phyloP scores from a whole-genome alignment of 2,113 vertebrate genomes.

The Anas platyrhynchos region DNA sequence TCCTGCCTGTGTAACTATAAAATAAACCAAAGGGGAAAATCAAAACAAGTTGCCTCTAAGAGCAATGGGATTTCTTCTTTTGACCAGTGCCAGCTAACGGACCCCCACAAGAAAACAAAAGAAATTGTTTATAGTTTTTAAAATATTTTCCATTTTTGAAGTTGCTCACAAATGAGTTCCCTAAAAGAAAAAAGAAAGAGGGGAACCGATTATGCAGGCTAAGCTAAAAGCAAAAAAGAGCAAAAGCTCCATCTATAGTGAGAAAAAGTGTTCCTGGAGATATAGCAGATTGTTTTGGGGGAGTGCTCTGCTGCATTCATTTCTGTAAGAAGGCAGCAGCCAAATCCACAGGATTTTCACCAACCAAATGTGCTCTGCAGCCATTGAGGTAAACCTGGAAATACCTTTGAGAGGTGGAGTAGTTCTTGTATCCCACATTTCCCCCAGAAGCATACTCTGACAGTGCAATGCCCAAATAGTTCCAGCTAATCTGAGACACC shows the following conservation, averaged over 20 bases:
- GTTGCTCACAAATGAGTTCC: neutral
- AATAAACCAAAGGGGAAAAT: slow-evolving; percentile 53
- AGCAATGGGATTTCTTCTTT: slow-evolving; percentile 43
- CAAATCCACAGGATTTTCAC: slow-evolving; percentile 26
- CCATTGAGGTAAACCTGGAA: neutral
- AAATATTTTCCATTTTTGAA: slow-evolving; percentile 56
- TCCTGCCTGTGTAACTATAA: slow-evolving; percentile 38
- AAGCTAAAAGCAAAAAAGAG: neutral
- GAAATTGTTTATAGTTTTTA: slow-evolving; percentile 8
- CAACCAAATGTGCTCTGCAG: neutral
- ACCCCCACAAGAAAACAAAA: slow-evolving; percentile 22
- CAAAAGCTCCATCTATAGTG: neutral
- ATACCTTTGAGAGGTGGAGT: neutral
- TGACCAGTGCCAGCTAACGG: neutral
- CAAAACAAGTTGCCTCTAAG: slow-evolving; percentile 25
- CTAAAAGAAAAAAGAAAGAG: neutral
- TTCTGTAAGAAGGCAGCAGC: neutral
- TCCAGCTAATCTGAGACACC: neutral
- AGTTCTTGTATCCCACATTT: neutral
- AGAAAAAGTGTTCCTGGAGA: neutral
- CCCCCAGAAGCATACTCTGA: neutral
- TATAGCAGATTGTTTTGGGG: neutral
- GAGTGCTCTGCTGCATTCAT: neutral
- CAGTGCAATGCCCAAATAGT: neutral
- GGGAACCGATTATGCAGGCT: neutral